Percentiles rank a stretch among this genome's conserved stretches.
Conservation (phyloP, 2,797 vertebrate genomes). For the Bovichtus variegatus region DNA sequence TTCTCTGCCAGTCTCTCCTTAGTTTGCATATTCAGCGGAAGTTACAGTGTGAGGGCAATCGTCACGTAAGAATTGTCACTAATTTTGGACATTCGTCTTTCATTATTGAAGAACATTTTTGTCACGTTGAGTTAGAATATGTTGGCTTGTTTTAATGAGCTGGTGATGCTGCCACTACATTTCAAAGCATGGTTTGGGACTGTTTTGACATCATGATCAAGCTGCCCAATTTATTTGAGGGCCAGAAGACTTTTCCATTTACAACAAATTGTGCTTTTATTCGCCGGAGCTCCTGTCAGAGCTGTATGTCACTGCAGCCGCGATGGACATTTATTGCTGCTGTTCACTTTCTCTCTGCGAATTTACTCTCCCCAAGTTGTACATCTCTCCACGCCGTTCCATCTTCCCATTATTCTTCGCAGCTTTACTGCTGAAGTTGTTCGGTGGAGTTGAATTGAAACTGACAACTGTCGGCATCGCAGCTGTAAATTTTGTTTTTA, state of each 20-base stretch:
- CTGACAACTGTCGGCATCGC: constrained; percentile 58
- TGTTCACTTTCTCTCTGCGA: constrained; percentile 51
- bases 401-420: constrained; percentile 48
- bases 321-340: constrained; percentile 63
- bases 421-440: constrained; percentile 55
- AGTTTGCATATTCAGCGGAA: not conserved
- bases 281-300: constrained; percentile 37
- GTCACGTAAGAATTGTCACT: not conserved
- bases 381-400: constrained; percentile 45
- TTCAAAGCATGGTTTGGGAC: constrained; percentile 41
- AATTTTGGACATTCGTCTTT: not conserved
- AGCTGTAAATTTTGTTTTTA: constrained; percentile 45
- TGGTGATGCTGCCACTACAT: constrained; percentile 25
- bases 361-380: constrained; percentile 55
- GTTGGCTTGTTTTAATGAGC: constrained; percentile 53
- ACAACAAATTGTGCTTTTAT: constrained; percentile 42
- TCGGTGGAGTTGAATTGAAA: constrained; percentile 42
- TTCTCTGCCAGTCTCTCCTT: not conserved
- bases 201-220: constrained; percentile 44
- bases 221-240: constrained; percentile 45
- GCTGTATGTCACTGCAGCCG: constrained; percentile 50
- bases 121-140: constrained; percentile 2
- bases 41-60: not conserved
- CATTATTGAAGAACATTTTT: not conserved
- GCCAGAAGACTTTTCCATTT: constrained; percentile 51